A percentile compares a stretch with the other conserved stretches of the same genome.
These are phyloP conservation scores for Tinamus guttatus DNA, from an alignment of 2,113 vertebrate genomes.

Conservation along the genomic window DNA sequence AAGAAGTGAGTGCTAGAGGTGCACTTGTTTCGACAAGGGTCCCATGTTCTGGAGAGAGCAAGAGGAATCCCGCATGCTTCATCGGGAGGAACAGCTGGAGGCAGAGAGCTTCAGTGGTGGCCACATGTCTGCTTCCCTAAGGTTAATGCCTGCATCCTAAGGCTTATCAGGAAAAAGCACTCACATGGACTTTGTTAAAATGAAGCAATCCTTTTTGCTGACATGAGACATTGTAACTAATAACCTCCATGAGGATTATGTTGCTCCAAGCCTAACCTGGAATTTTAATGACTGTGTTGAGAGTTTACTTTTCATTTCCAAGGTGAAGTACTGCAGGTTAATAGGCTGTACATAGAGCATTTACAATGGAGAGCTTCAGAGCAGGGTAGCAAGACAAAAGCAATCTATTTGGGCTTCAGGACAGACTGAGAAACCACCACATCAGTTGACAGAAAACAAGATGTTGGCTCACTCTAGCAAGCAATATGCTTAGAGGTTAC, in stretches of 20 bases:
- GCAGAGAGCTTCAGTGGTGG: background rate
- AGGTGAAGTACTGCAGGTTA: background rate
- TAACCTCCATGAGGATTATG: background rate
- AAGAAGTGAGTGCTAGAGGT: background rate
- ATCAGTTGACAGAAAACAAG: background rate
- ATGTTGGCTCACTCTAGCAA: background rate
- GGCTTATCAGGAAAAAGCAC: background rate
- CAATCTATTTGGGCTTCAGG: background rate
- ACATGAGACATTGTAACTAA: background rate
- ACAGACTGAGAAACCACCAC: background rate
- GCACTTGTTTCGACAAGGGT: background rate
- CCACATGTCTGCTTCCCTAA: background rate
- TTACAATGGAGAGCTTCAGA: background rate
- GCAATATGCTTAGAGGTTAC: background rate
- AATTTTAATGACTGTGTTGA: background rate
- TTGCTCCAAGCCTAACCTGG: background rate
- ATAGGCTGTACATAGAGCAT: background rate
- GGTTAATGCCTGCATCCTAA: background rate
- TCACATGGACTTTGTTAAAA: background rate
- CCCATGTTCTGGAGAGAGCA: too few species aligned
- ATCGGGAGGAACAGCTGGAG: background rate
- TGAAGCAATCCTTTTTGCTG: constrained; percentile 18
- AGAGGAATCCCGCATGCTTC: background rate
- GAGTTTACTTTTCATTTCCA: background rate
- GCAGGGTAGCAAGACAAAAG: background rate